phyloP scores from a whole-genome alignment of 2,113 vertebrate genomes.

The Hydropotes inermis region DNA sequence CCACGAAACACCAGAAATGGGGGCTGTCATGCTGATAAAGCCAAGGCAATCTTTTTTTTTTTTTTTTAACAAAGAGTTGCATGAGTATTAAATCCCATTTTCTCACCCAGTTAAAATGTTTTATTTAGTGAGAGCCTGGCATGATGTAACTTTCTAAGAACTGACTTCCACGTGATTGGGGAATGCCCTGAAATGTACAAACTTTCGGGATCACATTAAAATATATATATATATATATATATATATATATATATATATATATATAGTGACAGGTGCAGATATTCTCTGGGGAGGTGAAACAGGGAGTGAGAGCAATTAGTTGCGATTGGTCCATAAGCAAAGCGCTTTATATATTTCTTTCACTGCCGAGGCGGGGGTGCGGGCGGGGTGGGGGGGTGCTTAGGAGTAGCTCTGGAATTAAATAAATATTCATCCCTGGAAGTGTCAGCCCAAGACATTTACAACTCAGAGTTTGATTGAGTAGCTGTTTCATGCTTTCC shows the following conservation, averaged over 20 bases:
- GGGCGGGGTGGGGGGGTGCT: background rate
- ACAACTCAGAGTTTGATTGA: conserved; percentile 26
- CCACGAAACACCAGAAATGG: background rate
- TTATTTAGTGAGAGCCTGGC: background rate
- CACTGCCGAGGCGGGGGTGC: background rate
- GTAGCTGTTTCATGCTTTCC: background rate
- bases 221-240: background rate
- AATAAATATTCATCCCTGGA: background rate
- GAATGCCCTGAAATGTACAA: background rate
- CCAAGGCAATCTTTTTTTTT: background rate
- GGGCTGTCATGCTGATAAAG: background rate
- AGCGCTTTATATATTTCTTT: background rate
- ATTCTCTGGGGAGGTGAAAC: background rate
- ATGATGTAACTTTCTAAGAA: background rate
- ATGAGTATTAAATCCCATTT: background rate
- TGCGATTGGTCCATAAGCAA: rapidly evolving
- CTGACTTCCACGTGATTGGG: background rate
- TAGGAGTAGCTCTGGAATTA: background rate
- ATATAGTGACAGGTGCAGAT: background rate
- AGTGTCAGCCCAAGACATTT: background rate
- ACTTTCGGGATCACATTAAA: background rate
- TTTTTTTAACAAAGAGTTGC: background rate
- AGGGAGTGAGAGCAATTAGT: too few species aligned
- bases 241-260: too few species aligned
- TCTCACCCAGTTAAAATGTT: background rate